Percentiles rank a stretch among this genome's conserved stretches.
These are phyloP conservation scores for Bellardia pandia DNA, from an alignment of 2,888 invertebrate species.

Conservation along the genomic window DNA sequence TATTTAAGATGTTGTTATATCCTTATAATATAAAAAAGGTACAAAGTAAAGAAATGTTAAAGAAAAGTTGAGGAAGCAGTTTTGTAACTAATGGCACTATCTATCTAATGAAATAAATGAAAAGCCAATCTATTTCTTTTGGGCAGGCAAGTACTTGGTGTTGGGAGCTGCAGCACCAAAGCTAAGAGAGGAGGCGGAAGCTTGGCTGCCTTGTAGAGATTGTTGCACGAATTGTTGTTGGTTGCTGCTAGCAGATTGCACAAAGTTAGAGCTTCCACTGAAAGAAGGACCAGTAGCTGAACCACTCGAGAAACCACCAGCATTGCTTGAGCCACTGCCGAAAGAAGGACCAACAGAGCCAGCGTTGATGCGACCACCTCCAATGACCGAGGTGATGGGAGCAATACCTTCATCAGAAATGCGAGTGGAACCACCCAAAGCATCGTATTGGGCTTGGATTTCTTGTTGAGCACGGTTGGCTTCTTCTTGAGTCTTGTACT, in stretches of 20 bases:
- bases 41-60: not conserved
- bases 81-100: constrained; percentile 39
- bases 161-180: constrained; percentile 26
- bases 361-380: constrained; percentile 76
- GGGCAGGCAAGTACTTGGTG: constrained; percentile 68
- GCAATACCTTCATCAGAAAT: constrained; percentile 82
- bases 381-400: constrained; percentile 79
- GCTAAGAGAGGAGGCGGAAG: constrained; percentile 34
- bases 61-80: not conserved
- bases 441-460: constrained; percentile 83
- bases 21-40: not conserved
- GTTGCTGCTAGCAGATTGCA: not conserved
- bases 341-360: constrained; percentile 58
- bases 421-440: constrained; percentile 82
- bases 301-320: not conserved
- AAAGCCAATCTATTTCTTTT: constrained; percentile 75
- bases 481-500: constrained; percentile 83
- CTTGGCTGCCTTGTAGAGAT: constrained; percentile 70
- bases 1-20: not conserved
- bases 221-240: constrained; percentile 73
- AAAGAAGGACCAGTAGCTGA: constrained; percentile 37
- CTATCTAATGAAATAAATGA: constrained; percentile 7
- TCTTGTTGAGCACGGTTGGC: constrained; percentile 82
- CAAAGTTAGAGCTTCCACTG: constrained; percentile 31
- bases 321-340: not conserved